phyloP scores from a whole-genome alignment of 2,113 vertebrate genomes.

The Nipponia nippon region DNA sequence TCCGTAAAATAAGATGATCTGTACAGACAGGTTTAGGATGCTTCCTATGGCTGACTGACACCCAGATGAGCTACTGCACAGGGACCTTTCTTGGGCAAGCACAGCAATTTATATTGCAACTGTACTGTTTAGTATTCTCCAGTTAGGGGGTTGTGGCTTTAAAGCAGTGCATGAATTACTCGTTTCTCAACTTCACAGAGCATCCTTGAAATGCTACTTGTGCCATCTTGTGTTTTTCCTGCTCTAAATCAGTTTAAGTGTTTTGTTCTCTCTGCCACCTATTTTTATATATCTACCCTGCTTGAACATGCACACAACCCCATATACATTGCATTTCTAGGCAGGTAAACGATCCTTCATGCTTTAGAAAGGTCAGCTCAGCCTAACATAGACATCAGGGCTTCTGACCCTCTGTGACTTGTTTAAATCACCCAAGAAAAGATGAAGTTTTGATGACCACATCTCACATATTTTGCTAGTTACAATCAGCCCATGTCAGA shows the following conservation, averaged over 20 bases:
- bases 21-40: background rate
- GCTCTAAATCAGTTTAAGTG: slow-evolving; percentile 60
- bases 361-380: background rate
- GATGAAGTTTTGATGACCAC: background rate
- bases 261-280: slow-evolving; percentile 39
- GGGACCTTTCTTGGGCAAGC: background rate
- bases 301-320: background rate
- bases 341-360: background rate
- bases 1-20: background rate
- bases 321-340: background rate
- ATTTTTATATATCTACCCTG: background rate
- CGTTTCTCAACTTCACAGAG: slow-evolving; percentile 6
- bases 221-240: slow-evolving; percentile 65
- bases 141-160: slow-evolving; percentile 8
- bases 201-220: slow-evolving; percentile 63
- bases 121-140: background rate
- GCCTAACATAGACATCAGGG: background rate
- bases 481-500: background rate
- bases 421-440: background rate
- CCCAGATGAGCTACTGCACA: background rate
- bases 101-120: background rate
- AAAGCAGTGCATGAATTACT: slow-evolving; percentile 4
- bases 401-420: background rate
- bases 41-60: background rate
- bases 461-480: background rate